Percentiles rank a stretch among this genome's conserved stretches.
Conservation (phyloP, 2,888 invertebrate species). For the Ophion obscuratus region DNA sequence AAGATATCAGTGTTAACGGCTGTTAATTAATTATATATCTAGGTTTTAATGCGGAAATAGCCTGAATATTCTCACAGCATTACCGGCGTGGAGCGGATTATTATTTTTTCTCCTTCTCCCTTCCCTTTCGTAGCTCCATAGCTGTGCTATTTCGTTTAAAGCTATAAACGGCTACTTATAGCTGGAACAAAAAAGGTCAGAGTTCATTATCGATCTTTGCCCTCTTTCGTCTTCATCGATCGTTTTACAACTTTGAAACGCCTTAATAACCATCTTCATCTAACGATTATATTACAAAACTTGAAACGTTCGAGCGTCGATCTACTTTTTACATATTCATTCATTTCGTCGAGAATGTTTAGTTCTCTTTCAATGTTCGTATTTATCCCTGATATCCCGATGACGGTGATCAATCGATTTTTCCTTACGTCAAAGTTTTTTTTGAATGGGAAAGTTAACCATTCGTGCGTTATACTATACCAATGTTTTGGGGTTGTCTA, state of each 20-base stretch:
- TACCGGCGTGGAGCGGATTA: slow-evolving; percentile 55
- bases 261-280: slow-evolving; percentile 26
- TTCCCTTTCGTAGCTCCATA: slow-evolving; percentile 7
- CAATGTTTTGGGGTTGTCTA: neutral
- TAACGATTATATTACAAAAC: slow-evolving; percentile 60
- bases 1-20: slow-evolving; percentile 69
- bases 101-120: slow-evolving; percentile 11
- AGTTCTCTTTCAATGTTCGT: neutral
- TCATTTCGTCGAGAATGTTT: slow-evolving; percentile 3
- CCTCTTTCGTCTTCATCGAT: neutral
- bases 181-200: slow-evolving; percentile 49
- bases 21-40: slow-evolving; percentile 43
- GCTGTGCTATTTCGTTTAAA: slow-evolving; percentile 22
- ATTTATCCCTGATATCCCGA: neutral
- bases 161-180: slow-evolving; percentile 11
- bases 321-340: slow-evolving; percentile 22
- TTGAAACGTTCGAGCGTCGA: slow-evolving; percentile 36
- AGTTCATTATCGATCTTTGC: slow-evolving; percentile 30
- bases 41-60: slow-evolving; percentile 55
- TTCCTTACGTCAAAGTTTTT: slow-evolving; percentile 4
- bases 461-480: too few relatives aligned
- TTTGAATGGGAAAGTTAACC: neutral
- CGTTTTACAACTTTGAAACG: slow-evolving; percentile 10
- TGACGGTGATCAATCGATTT: slow-evolving; percentile 12
- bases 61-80: slow-evolving; percentile 61